Evolutionary conservation across 2,113 vertebrate species (phyloP), one percentile per base, ranked within the genome.

Genomic region (Pluvialis apricaria): DNA sequence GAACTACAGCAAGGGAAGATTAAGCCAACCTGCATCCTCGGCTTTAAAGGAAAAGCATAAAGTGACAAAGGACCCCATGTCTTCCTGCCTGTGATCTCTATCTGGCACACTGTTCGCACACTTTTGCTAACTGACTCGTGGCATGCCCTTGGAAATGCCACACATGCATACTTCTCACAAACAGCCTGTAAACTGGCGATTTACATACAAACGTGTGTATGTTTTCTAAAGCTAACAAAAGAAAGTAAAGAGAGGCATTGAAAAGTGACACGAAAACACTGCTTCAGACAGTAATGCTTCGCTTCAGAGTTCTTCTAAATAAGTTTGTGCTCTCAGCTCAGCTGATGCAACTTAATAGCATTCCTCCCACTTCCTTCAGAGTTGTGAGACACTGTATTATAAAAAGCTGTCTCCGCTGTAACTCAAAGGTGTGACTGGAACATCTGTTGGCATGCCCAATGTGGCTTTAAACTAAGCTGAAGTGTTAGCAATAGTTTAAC

Each of bases 341-440:
- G 83, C 73, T 92, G 92, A 87, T 58, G 77, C 34, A 86, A 76
- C 62, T 57, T 17, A 34, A 79, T 40, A 86, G 61, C 91, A 47
- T 84, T 84, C 89, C 73, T 91, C 92, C 60, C 69, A 55, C 91
- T 64, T 89, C 55, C 76, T 88, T 84, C 55, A 57, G 65, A 71
- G 72, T 4, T 89, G 91, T 12, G 44, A 96, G 95, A 94, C 77
- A 22, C 0, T 10, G 7, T 13, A 70, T 45, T 47, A 61, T 92
- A 88, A 93, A 55, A 49, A 47, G 16, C 51, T 25, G 52, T 78
- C 81, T 95, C 60, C 5, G 2, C 60, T 49, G n/a, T 60, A 47
- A 92, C 51, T 60, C 6, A 2, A 66, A 96, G 89, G 91, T 96
- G 94, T 55, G 77, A 94, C 72, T 94, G 65, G 32, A 96, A 94